These are phyloP conservation scores for Plectrocnemia conspersa DNA, from an alignment of 1,140 invertebrate genomes.

Conservation along the genomic window DNA sequence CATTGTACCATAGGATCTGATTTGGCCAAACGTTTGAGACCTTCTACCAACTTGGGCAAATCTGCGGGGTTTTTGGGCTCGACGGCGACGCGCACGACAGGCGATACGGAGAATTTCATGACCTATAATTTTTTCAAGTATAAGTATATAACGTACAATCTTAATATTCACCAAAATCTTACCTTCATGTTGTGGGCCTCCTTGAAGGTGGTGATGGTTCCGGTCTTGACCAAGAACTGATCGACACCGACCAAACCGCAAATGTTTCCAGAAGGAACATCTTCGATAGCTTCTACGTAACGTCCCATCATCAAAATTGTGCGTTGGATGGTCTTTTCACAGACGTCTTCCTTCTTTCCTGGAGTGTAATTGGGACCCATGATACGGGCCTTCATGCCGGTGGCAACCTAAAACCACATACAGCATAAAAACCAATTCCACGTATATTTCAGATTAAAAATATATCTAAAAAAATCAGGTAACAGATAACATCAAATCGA, in stretches of 20 bases:
- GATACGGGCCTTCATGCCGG: constrained; percentile 94
- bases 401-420: constrained; percentile 53
- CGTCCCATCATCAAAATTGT: constrained; percentile 99
- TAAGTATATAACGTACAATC: background rate
- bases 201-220: constrained; percentile 98
- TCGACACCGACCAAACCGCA: constrained; percentile 99
- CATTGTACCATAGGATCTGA: constrained; percentile 99
- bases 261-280: constrained; percentile 99
- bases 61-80: constrained; percentile 99
- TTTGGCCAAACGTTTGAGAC: constrained; percentile 96
- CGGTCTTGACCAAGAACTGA: constrained; percentile 99
- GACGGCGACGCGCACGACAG: constrained; percentile 98
- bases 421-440: background rate
- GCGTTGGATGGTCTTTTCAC: constrained; percentile 98
- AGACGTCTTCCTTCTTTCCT: constrained; percentile 98
- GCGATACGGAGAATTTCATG: constrained; percentile 99
- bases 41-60: constrained; percentile 97
- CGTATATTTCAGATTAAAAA: background rate
- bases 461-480: background rate
- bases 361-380: constrained; percentile 98
- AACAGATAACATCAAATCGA: constrained; percentile 15
- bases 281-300: constrained; percentile 98
- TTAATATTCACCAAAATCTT: constrained; percentile 13
- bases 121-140: constrained; percentile 54
- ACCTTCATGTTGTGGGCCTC: constrained; percentile 97